phyloP scores from a whole-genome alignment of 2,888 invertebrate species.

The Ischnus inquisitorius region DNA sequence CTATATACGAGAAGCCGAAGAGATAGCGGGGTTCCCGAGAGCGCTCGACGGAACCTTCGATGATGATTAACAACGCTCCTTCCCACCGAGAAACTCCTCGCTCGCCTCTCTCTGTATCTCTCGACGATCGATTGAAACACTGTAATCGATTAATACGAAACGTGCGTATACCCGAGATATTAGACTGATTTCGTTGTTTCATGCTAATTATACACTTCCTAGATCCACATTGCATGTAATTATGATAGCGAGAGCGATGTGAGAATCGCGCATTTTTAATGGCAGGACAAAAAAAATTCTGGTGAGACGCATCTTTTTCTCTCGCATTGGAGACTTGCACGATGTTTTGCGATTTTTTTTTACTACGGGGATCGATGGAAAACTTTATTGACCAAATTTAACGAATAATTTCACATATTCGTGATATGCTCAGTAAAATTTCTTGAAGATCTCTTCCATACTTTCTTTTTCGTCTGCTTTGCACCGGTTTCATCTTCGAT shows the following conservation, averaged over 20 bases:
- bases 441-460: too few species aligned
- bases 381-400: too few species aligned
- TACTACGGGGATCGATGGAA: too few species aligned
- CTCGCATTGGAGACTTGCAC: neutral
- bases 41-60: constrained; percentile 73
- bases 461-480: too few species aligned
- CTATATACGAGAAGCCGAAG: neutral
- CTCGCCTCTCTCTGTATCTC: constrained; percentile 63
- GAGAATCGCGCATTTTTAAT: neutral
- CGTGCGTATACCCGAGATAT: neutral
- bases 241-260: neutral
- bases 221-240: constrained; percentile 1
- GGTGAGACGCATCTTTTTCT: neutral
- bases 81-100: constrained; percentile 73
- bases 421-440: too few species aligned
- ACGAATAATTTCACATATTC: too few species aligned
- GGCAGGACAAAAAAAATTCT: neutral
- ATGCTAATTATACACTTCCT: constrained; percentile 21
- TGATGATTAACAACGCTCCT: constrained; percentile 80
- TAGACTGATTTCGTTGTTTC: neutral
- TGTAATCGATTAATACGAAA: constrained; percentile 79
- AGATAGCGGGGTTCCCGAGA: constrained; percentile 17
- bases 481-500: too few species aligned
- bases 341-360: neutral
- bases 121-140: constrained; percentile 50